phyloP scores from a whole-genome alignment of 2,113 vertebrate species.

The Aplodontia rufa region DNA sequence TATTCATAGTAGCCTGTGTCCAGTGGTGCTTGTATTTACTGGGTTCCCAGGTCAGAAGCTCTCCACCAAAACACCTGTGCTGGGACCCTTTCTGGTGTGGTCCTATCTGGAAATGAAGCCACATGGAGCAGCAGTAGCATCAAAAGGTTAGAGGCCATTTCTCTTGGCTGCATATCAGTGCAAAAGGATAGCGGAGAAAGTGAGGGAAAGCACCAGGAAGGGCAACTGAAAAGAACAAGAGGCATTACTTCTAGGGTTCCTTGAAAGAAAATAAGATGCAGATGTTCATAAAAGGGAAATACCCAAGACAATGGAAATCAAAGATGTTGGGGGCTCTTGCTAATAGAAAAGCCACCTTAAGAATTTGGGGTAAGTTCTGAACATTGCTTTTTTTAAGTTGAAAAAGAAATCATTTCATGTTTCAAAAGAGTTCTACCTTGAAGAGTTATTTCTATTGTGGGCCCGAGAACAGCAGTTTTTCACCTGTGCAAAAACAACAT shows the following conservation, averaged over 20 bases:
- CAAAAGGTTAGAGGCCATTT: background rate
- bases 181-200: background rate
- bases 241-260: background rate
- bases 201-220: background rate
- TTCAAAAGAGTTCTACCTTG: conserved; percentile 15
- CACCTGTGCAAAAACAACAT: background rate
- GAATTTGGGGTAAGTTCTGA: background rate
- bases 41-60: background rate
- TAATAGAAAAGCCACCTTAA: conserved; percentile 16
- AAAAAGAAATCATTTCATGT: conserved; percentile 22
- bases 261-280: background rate
- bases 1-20: background rate
- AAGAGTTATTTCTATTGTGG: conserved; percentile 7
- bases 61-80: background rate
- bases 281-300: background rate
- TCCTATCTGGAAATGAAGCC: background rate
- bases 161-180: background rate
- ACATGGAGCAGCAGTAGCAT: background rate
- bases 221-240: background rate
- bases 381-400: background rate
- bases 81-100: background rate
- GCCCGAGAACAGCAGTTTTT: background rate
- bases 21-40: background rate
- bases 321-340: background rate
- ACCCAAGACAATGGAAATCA: background rate